Evolutionary conservation across 2,797 vertebrate genomes (phyloP), one percentile per base, ranked within the genome.

Genomic region (Mormyrops boulengeri): DNA sequence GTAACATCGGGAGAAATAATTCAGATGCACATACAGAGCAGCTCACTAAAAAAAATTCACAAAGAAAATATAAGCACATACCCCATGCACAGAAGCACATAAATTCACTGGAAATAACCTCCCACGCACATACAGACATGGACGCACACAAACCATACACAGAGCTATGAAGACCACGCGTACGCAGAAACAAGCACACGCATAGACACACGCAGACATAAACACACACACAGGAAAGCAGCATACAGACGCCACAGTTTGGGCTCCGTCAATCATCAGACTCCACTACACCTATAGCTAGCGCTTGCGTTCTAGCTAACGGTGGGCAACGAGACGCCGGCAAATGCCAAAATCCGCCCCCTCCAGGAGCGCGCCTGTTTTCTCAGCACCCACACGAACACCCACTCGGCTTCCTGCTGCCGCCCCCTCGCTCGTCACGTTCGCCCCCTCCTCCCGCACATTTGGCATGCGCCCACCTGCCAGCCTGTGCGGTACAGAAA

Each of bases 401-500:
- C 88, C 88, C 80, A 62, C 82, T 17, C 60, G 17, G 82, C 82
- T 89, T 89, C 82, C 89, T 89, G 84, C 89, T 41, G 84, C 89
- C 84, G 47, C 89, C 89, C 89, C 84, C 89, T 52, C 55, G n/a
- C 57, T 38, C 82, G 89, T 55, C 82, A 49, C 89, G 41, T 47
- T 69, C 57, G 6, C 89, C 82, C 88, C 41, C 77, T 30, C 34
- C 86, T 22, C 86, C 55, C 82, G 50, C 88, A 49, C 44, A 57
- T 69, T 66, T 19, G n/a, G 41, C 9, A 14, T 47, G 41, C 26
- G 19, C 41, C 84, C 60, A 66, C 57, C 89, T 34, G 5, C 82
- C 84, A 86, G 80, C 44, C 89, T 3, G 57, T 30, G 62, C 8
- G 8, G 34, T 3, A 50, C 44, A n/a, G 26, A 47, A 52, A 52